phyloP scores from a whole-genome alignment of 2,113 vertebrate genomes.

The Motacilla alba region DNA sequence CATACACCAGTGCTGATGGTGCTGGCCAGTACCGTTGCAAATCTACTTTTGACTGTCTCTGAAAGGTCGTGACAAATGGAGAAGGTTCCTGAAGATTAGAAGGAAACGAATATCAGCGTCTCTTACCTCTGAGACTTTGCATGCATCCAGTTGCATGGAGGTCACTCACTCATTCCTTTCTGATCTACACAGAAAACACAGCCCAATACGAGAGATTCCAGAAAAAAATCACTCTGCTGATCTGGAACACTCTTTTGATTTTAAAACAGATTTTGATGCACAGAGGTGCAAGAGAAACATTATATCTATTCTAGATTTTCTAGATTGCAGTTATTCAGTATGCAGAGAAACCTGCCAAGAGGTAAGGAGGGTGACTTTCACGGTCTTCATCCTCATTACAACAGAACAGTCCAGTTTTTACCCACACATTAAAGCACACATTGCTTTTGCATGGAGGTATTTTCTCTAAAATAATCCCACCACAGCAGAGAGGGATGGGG shows the following conservation, averaged over 20 bases:
- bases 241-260: background rate
- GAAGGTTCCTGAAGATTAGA: background rate
- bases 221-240: background rate
- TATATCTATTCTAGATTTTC: background rate
- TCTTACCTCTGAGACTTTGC: background rate
- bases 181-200: background rate
- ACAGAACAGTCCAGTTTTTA: background rate
- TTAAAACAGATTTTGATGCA: background rate
- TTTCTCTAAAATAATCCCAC: background rate
- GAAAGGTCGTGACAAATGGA: background rate
- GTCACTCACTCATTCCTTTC: background rate
- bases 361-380: background rate
- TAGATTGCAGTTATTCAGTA: background rate
- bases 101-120: background rate
- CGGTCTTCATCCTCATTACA: background rate
- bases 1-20: background rate
- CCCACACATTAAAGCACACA: background rate
- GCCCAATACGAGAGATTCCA: background rate
- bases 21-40: background rate
- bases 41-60: background rate
- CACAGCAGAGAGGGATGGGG: rapidly evolving
- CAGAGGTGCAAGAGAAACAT: background rate
- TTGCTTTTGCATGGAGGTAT: background rate
- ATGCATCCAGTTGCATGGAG: background rate
- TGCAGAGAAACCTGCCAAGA: background rate